Conservation (phyloP, 2,113 vertebrate genomes). For the Aspidoscelis tigris region DNA sequence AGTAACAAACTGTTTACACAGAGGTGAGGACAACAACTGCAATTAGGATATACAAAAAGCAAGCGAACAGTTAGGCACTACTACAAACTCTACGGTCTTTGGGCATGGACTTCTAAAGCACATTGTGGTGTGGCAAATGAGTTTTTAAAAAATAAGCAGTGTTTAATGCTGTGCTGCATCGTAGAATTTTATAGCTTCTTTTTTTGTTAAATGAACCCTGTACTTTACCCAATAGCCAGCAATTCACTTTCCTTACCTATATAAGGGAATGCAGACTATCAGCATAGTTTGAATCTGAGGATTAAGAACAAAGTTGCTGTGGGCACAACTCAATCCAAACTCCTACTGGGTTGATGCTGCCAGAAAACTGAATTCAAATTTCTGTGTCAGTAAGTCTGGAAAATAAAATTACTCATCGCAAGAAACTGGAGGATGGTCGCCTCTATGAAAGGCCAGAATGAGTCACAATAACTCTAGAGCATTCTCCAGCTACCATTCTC, state of each 20-base stretch:
- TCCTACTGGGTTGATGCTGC: too few relatives aligned
- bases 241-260: background rate
- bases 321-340: too few relatives aligned
- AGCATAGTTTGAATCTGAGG: too few relatives aligned
- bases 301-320: background rate
- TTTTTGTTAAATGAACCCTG: background rate
- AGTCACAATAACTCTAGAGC: too few relatives aligned
- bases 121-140: too few relatives aligned
- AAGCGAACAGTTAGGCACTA: background rate
- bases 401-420: too few relatives aligned
- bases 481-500: too few relatives aligned
- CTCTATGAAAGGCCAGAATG: too few relatives aligned
- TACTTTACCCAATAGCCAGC: background rate
- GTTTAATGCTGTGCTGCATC: too few relatives aligned
- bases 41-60: background rate
- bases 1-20: conserved; percentile 70
- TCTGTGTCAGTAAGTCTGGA: background rate
- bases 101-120: background rate
- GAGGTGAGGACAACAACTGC: conserved; percentile 29
- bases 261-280: too few relatives aligned
- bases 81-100: background rate
- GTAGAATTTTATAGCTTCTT: background rate
- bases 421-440: too few relatives aligned
- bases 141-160: background rate
- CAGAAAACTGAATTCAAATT: too few relatives aligned